Percentiles rank a stretch among this genome's conserved stretches.
phyloP scores from a whole-genome alignment of 2,888 invertebrate genomes.

The Pristionchus fissidentatus region DNA sequence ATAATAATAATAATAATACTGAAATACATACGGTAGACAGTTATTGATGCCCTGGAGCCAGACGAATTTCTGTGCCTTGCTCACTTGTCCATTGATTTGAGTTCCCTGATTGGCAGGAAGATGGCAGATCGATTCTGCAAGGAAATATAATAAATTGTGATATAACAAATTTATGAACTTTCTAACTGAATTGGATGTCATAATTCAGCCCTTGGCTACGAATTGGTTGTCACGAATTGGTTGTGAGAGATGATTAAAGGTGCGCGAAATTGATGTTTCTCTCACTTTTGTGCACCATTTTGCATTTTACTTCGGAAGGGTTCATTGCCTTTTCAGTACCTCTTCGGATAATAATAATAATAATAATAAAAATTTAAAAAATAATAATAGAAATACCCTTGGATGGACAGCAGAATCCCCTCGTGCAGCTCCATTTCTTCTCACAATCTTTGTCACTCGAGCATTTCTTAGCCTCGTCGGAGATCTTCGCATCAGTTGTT shows the following conservation, averaged over 20 bases:
- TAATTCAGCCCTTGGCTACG: not conserved
- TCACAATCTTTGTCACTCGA: constrained; percentile 16
- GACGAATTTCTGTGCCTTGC: constrained; percentile 29
- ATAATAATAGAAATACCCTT: not conserved
- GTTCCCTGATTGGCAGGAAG: constrained; percentile 49
- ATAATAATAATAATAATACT: not conserved
- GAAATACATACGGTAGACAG: constrained; percentile 34
- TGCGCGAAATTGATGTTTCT: not conserved
- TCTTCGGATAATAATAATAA: not conserved
- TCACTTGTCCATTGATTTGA: constrained; percentile 36
- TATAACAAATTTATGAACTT: no score
- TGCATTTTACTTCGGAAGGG: not conserved
- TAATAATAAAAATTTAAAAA: no score
- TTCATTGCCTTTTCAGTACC: not conserved
- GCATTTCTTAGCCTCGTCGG: constrained; percentile 42
- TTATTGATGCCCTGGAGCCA: constrained; percentile 45
- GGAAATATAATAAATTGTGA: no score
- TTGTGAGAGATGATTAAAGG: no score
- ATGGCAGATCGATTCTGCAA: constrained; percentile 42
- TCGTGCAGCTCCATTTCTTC: constrained; percentile 25
- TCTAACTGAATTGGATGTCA: no score
- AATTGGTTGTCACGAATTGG: not conserved
- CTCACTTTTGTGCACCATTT: not conserved
- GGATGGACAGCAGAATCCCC: constrained; percentile 29
- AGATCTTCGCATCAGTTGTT: constrained; percentile 33